Evolutionary conservation across 2,113 vertebrate species (phyloP).

Genomic region (Pterocles orientalis): DNA sequence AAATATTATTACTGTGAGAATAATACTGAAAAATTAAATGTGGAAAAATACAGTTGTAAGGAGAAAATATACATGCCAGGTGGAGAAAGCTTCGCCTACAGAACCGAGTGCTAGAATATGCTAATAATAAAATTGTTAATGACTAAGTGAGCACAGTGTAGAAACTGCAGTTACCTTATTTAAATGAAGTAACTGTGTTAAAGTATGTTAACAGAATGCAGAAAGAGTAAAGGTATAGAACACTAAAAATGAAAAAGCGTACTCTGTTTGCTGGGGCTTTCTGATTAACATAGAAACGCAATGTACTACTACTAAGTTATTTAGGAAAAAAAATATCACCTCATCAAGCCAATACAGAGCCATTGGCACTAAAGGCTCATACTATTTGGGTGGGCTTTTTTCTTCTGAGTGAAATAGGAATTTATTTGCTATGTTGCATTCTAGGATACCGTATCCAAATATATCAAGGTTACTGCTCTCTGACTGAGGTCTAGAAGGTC

Average conservation of each 20-base stretch:
- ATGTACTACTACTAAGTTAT: constrained; percentile 3
- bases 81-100: constrained; percentile 54
- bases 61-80: constrained; percentile 21
- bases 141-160: constrained; percentile 56
- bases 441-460: neutral
- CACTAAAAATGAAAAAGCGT: constrained; percentile 50
- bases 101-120: constrained; percentile 40
- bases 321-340: neutral
- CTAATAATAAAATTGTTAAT: constrained; percentile 70
- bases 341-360: neutral
- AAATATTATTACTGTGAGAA: constrained; percentile 31
- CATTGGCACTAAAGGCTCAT: neutral
- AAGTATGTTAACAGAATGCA: constrained; percentile 58
- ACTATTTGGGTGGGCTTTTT: neutral
- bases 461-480: neutral
- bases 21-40: constrained; percentile 41
- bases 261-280: neutral
- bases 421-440: neutral
- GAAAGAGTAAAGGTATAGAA: constrained; percentile 31
- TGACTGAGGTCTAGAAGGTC: neutral
- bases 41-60: constrained; percentile 49
- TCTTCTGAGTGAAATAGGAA: neutral
- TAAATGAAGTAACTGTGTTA: constrained; percentile 53
- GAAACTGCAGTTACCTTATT: constrained; percentile 58
- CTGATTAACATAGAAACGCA: constrained; percentile 13